A percentile compares a stretch with the other conserved stretches of the same genome.
Evolutionary conservation across 2,113 vertebrate genomes (phyloP).

Genomic region (Mormyrus iriodes): DNA sequence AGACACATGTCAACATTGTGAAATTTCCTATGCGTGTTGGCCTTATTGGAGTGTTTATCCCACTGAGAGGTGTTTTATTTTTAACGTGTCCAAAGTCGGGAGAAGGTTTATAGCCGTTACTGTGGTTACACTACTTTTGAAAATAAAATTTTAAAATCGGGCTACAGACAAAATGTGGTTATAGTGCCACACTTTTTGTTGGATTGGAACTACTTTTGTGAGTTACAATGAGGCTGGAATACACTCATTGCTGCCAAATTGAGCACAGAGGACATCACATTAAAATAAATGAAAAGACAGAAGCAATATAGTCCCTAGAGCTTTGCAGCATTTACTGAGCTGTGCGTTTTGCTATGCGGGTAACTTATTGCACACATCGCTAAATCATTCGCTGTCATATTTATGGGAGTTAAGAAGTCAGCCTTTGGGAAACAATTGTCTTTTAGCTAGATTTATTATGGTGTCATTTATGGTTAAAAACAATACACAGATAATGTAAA

Average conservation of each 20-base stretch:
- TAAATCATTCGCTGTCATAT: neutral
- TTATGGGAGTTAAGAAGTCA: neutral
- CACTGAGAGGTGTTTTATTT: neutral
- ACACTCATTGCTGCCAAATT: neutral
- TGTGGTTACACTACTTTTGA: constrained; percentile 7
- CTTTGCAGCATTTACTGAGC: neutral
- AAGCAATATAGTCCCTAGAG: neutral
- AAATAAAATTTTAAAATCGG: neutral
- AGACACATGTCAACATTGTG: neutral
- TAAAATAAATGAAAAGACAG: constrained; percentile 1
- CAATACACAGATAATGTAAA: neutral
- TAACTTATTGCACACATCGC: neutral
- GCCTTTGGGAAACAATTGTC: neutral
- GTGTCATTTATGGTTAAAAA: neutral
- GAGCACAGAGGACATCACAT: neutral
- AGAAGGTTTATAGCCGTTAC: neutral
- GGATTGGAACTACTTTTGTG: neutral
- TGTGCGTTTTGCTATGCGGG: neutral
- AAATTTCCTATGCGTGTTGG: neutral
- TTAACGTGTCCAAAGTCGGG: neutral
- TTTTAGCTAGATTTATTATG: neutral
- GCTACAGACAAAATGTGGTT: neutral
- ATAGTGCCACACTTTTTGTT: neutral
- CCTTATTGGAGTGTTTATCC: neutral
- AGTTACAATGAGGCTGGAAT: neutral